These are phyloP conservation scores for Grammomys surdaster DNA, from an alignment of 2,113 vertebrate genomes.

Conservation along the genomic window DNA sequence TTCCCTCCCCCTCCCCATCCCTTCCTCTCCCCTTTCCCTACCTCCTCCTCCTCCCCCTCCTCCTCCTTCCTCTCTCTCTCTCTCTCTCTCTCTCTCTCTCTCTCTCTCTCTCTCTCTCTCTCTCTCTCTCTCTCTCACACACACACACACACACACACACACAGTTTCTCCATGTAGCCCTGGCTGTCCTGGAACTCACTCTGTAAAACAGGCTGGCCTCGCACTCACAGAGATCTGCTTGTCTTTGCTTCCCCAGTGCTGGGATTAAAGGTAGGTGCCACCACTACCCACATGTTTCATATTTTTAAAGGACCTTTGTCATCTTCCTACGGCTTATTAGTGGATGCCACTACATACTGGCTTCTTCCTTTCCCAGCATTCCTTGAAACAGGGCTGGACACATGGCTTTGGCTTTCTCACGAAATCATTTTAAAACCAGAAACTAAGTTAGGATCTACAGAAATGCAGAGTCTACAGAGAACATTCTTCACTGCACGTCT, in stretches of 20 bases:
- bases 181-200: too few relatives aligned
- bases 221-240: too few relatives aligned
- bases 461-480: neutral
- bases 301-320: neutral
- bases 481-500: neutral
- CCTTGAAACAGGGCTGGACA: neutral
- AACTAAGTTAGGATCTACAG: neutral
- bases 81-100: too few relatives aligned
- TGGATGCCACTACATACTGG: neutral
- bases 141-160: too few relatives aligned
- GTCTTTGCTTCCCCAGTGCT: too few relatives aligned
- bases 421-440: neutral
- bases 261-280: too few relatives aligned
- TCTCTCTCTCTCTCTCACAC: too few relatives aligned
- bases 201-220: too few relatives aligned
- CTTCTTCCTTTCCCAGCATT: neutral
- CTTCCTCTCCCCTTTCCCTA: fast-evolving
- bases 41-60: fast-evolving
- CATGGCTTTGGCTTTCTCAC: neutral
- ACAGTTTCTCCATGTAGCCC: too few relatives aligned
- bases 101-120: too few relatives aligned
- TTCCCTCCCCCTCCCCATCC: too few relatives aligned
- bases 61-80: too few relatives aligned
- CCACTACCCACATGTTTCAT: neutral
- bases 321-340: neutral